Conservation (phyloP, 2,888 invertebrate genomes). For the Eilema caniola region DNA sequence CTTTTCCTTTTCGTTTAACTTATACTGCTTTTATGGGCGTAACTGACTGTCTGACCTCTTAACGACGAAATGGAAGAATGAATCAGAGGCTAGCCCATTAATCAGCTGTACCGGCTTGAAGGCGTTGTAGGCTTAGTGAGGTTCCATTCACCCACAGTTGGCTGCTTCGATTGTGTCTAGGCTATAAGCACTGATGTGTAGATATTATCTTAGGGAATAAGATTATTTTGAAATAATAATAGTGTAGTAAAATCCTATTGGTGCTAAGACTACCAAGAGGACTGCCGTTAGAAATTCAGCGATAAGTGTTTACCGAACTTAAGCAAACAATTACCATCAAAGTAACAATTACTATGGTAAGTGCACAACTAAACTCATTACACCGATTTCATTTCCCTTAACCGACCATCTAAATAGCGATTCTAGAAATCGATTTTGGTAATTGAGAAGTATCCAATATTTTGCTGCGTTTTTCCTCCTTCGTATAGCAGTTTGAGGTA, state of each 20-base stretch:
- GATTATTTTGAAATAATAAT: not conserved
- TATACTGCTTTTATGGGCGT: too few species aligned
- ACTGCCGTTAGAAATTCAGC: not conserved
- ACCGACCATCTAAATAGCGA: not conserved
- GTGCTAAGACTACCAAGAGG: not conserved
- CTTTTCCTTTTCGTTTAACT: not conserved
- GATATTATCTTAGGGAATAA: not conserved
- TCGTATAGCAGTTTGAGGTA: constrained; percentile 17
- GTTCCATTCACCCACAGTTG: not conserved
- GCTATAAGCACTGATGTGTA: not conserved
- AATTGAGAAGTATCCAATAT: constrained; percentile 16
- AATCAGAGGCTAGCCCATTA: not conserved
- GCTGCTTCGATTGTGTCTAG: not conserved
- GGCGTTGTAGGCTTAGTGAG: not conserved
- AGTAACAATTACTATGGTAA: constrained; percentile 9
- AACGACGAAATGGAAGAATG: not conserved
- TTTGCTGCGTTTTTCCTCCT: constrained; percentile 16
- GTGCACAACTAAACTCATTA: constrained; percentile 15
- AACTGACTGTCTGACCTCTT: too few species aligned
- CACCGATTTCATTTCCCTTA: constrained; percentile 5
- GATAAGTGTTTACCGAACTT: constrained; percentile 9
- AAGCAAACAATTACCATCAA: constrained; percentile 13
- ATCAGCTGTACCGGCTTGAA: not conserved
- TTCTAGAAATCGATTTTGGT: constrained; percentile 20
- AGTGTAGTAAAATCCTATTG: not conserved